Conservation (phyloP, 2,888 invertebrate genomes). For the Pheosia gnoma region DNA sequence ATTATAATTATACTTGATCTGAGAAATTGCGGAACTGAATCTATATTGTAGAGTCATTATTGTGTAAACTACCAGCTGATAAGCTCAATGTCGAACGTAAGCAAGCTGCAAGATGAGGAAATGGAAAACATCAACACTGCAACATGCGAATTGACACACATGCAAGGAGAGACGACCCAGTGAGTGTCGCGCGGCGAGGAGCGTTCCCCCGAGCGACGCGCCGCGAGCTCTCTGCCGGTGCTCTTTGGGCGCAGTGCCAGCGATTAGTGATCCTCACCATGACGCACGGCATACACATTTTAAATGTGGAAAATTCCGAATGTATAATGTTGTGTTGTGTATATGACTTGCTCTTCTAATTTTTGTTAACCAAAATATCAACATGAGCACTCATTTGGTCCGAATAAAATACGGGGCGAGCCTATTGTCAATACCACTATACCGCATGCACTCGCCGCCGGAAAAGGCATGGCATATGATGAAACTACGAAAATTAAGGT, state of each 20-base stretch:
- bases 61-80: background rate
- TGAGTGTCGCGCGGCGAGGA: background rate
- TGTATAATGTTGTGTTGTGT: background rate
- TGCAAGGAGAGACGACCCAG: background rate
- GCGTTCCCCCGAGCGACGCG: background rate
- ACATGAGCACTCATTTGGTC: too few relatives aligned
- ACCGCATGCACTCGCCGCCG: too few relatives aligned
- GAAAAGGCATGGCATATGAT: too few relatives aligned
- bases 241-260: conserved; percentile 7
- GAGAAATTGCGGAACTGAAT: background rate
- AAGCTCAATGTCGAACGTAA: background rate
- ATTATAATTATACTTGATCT: background rate
- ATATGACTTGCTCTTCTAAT: too few relatives aligned
- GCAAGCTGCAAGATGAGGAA: background rate
- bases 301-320: background rate
- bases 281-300: conserved; percentile 3
- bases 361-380: too few relatives aligned
- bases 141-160: background rate
- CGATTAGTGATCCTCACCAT: background rate
- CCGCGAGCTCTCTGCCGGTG: background rate
- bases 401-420: too few relatives aligned
- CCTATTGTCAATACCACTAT: too few relatives aligned
- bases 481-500: too few relatives aligned
- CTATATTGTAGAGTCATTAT: conserved; percentile 1
- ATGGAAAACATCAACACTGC: background rate